Base-by-base conservation (phyloP, 2,113 vertebrate species). In the Crocuta crocuta region DNA sequence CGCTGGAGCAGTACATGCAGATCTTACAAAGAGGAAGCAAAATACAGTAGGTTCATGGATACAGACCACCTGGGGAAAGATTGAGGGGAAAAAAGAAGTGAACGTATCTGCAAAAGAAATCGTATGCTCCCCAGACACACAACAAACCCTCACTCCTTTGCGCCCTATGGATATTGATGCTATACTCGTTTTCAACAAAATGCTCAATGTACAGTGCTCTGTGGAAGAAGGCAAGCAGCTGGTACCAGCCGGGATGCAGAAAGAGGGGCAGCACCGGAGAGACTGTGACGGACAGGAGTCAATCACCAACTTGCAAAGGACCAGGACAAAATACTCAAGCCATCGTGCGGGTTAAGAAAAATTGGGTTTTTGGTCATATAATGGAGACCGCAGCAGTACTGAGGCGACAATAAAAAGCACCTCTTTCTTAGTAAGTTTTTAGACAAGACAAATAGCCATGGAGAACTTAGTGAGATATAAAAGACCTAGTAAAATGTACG, bases 181-280 rank as follows among this genome's bases (percentile, higher is more conserved):
- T 7, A 4, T 39, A 16, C 23, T 45, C 10, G 12, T 50, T 45
- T 13, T 63, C 35, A 71, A 3, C 35, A 39, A 15, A 63, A 63
- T 0, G 4, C 19, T 39, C 10, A 12, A 16, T 1, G 4, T 4
- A 15, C 10, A 19, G 33, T 2, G 45, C 3, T 58, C 45, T 4
- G 2, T 0, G 35, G 43, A 7, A 35, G 61, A 66, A 68, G 1
- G 1, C 61, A 24, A n/a, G 33, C 2, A 4, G 24, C 83, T 26
- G 10, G 1, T 61, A 31, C 50, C n/a, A 65, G 31, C 33, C 63
- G 16, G 68, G n/a, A 80, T 0, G 13, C 16, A 23, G 61, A 78
- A 66, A 35, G 2, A 45, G 2, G 2, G 3, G 11, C 71, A 63
- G 35, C 0, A 26, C 31, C 26, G 16, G 70, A 88, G 0, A 8